These are phyloP conservation scores for Anagyrus pseudococci DNA, from an alignment of 2,888 invertebrate genomes.

Conservation along the genomic window DNA sequence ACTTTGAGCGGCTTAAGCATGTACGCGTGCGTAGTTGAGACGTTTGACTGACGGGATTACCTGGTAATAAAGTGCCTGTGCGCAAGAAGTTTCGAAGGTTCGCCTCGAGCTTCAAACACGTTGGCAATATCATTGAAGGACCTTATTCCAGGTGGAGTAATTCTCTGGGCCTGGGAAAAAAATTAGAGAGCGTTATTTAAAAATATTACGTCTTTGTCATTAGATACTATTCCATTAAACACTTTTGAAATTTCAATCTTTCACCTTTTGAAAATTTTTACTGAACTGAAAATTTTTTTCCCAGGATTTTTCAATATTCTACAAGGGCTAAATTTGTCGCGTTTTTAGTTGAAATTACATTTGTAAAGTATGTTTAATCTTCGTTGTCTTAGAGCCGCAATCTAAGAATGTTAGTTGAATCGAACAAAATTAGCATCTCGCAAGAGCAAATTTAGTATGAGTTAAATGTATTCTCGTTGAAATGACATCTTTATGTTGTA, in stretches of 20 bases:
- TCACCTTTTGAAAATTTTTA: neutral
- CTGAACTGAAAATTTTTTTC: neutral
- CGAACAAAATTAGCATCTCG: constrained; percentile 12
- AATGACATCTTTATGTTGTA: too few relatives aligned
- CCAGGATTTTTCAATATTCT: constrained; percentile 1
- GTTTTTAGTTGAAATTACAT: constrained; percentile 14
- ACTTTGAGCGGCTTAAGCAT: constrained; percentile 12
- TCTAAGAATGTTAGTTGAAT: neutral
- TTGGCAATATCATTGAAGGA: constrained; percentile 49
- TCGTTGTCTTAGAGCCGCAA: constrained; percentile 9
- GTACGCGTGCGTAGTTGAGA: constrained; percentile 15
- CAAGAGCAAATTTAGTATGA: constrained; percentile 8
- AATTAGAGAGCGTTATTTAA: constrained; percentile 25
- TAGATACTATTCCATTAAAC: neutral
- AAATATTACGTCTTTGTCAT: neutral
- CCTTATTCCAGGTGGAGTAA: constrained; percentile 32
- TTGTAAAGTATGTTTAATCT: constrained; percentile 11
- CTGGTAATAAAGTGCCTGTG: constrained; percentile 56
- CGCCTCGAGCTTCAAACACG: constrained; percentile 40
- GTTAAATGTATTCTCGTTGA: neutral
- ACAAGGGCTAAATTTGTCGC: neutral
- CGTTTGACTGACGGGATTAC: constrained; percentile 39
- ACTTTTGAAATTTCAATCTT: neutral
- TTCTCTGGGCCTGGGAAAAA: constrained; percentile 34
- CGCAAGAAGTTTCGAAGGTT: constrained; percentile 43